Evolutionary conservation across 2,113 vertebrate species (phyloP).

Genomic region (Malurus alboscapulatus): DNA sequence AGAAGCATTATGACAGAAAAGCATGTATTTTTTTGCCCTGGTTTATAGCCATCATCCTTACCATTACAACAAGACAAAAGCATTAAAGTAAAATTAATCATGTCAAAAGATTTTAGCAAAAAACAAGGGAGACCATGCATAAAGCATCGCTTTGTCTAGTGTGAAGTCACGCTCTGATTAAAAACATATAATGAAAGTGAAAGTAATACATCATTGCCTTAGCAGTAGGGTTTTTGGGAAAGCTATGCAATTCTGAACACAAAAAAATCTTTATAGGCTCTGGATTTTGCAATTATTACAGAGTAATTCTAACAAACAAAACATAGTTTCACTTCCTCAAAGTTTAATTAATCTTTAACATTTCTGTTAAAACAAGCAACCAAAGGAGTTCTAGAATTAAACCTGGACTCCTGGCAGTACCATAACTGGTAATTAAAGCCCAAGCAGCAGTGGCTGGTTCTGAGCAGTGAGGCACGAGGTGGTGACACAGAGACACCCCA

Average conservation of each 20-base stretch:
- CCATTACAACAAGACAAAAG: conserved; percentile 86
- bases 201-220: conserved; percentile 98
- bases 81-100: conserved; percentile 96
- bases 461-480: background rate
- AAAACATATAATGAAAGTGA: conserved; percentile 99
- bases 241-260: conserved; percentile 70
- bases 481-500: background rate
- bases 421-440: conserved; percentile 31
- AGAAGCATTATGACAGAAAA: conserved; percentile 75
- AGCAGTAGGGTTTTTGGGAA: conserved; percentile 80
- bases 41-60: conserved; percentile 82
- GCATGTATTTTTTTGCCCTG: conserved; percentile 75
- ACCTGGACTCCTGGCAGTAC: conserved; percentile 13
- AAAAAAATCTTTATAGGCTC: conserved; percentile 67
- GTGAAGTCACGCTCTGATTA: conserved; percentile 99
- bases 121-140: conserved; percentile 92
- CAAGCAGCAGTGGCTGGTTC: background rate
- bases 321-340: conserved; percentile 19
- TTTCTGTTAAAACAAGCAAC: background rate
- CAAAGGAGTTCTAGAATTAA: conserved; percentile 34
- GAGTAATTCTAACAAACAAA: conserved; percentile 60
- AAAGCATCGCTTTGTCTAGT: conserved; percentile 89
- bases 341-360: conserved; percentile 47
- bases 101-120: conserved; percentile 94
- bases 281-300: conserved; percentile 55